Base-by-base conservation (phyloP, 2,113 vertebrate genomes). In the Syngnathoides biaculeatus region DNA sequence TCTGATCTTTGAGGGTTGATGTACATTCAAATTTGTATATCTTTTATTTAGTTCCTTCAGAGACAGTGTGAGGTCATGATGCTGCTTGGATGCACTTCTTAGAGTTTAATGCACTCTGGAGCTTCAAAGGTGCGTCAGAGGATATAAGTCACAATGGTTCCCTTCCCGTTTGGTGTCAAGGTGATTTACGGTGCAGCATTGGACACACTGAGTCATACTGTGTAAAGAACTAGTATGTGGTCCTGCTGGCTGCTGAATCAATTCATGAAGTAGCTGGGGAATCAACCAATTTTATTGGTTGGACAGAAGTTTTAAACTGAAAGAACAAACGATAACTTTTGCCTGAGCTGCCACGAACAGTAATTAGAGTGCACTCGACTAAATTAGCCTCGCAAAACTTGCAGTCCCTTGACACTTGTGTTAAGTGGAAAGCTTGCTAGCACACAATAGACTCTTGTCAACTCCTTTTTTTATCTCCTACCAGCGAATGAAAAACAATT, bases 141-240 rank as follows among this genome's bases (percentile, higher is more conserved):
- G 74, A 81, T 81, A 71, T 79, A 65, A 85, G 84, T 60, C 9
- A 53, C 78, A 68, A 62, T 65, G 75, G 82, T 61, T 75, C 67
- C 73, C 67, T 63, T 71, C 40, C 65, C 19, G 59, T 78, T 67
- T 61, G 74, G 81, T 80, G 87, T 85, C 74, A 68, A 85, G 74
- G 79, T 68, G 73, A 89, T 86, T 81, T 80, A 80, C 84, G 79
- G 81, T 85, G 82, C 79, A 84, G 78, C 65, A 66, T 72, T 47
- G 64, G 76, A 35, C 65, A 1, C 71, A 77, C 67, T 65, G 72
- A 80, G 75, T 79, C 79, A 76, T 74, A 69, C 77, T 79, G 70
- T 76, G 64, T 69, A 48, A 68, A 85, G 68, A 70, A 62, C 53
- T 74, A 63, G 78, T 45, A 61, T 81, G 78, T 69, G 69, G 62